Percentiles rank a stretch among this genome's conserved stretches.
Evolutionary conservation across 2,797 vertebrate species (phyloP).

Genomic region (Dipus sagitta): DNA sequence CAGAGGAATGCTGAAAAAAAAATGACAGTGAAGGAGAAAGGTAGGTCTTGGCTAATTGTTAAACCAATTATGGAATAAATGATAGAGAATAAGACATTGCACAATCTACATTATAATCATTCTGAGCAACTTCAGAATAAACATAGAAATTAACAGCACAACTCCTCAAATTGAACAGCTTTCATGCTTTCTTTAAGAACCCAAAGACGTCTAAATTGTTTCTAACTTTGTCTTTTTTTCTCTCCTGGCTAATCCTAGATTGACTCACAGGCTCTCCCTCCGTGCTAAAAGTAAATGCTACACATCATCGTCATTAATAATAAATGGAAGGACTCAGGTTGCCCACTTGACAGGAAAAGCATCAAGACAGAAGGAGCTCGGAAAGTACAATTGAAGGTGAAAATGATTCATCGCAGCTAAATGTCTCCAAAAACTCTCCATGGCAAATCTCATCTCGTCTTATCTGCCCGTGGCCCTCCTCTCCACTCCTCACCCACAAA

Average conservation of each 20-base stretch:
- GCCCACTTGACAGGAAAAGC: constrained; percentile 58
- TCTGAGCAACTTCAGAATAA: constrained; percentile 29
- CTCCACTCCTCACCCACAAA: background rate
- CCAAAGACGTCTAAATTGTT: background rate
- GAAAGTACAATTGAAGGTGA: constrained; percentile 64
- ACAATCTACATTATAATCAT: constrained; percentile 8
- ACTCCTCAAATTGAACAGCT: constrained; percentile 39
- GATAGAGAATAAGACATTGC: background rate
- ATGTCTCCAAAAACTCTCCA: background rate
- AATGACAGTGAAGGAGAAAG: background rate
- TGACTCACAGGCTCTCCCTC: constrained; percentile 42
- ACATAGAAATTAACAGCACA: constrained; percentile 24
- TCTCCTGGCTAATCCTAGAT: constrained; percentile 1
- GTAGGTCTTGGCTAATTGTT: background rate
- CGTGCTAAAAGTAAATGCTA: constrained; percentile 58
- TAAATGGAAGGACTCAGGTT: constrained; percentile 69
- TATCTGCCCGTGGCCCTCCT: background rate
- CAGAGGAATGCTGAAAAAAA: background rate
- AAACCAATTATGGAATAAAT: background rate
- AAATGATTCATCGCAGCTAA: background rate
- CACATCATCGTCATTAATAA: constrained; percentile 75
- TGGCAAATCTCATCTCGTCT: background rate
- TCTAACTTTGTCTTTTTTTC: constrained; percentile 24
- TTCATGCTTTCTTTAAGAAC: background rate
- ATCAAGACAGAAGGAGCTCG: constrained; percentile 17